Conservation (phyloP, 2,113 vertebrate genomes). For the Mesocricetus auratus region DNA sequence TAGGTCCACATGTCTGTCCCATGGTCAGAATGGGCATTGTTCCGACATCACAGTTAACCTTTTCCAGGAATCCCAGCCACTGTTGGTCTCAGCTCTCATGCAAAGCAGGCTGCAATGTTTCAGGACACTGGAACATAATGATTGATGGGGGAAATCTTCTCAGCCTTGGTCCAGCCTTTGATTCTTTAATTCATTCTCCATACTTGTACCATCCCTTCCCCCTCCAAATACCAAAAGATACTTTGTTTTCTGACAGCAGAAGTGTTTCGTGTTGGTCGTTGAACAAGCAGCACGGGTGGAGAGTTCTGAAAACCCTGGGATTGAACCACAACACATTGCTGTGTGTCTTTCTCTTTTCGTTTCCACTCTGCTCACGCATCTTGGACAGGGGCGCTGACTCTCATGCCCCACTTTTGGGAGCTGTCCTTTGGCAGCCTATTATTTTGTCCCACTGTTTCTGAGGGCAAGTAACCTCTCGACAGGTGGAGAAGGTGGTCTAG, state of each 20-base stretch:
- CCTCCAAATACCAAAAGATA: neutral
- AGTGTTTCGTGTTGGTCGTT: neutral
- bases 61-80: neutral
- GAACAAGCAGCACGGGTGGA: neutral
- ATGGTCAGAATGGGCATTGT: neutral
- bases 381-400: neutral
- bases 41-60: neutral
- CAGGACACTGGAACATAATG: neutral
- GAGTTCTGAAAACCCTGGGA: neutral
- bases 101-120: neutral
- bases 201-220: neutral
- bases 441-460: constrained; percentile 23
- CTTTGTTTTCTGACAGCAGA: neutral
- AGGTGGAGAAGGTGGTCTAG: constrained; percentile 62
- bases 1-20: neutral
- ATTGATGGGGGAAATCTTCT: neutral
- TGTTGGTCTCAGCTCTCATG: neutral
- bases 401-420: neutral
- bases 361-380: neutral
- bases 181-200: neutral
- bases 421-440: neutral
- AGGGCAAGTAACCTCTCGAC: constrained; percentile 82
- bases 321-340: neutral
- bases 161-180: neutral
- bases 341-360: neutral